These are phyloP conservation scores for Pygoscelis adeliae DNA, from an alignment of 2,113 vertebrate genomes.

Conservation along the genomic window DNA sequence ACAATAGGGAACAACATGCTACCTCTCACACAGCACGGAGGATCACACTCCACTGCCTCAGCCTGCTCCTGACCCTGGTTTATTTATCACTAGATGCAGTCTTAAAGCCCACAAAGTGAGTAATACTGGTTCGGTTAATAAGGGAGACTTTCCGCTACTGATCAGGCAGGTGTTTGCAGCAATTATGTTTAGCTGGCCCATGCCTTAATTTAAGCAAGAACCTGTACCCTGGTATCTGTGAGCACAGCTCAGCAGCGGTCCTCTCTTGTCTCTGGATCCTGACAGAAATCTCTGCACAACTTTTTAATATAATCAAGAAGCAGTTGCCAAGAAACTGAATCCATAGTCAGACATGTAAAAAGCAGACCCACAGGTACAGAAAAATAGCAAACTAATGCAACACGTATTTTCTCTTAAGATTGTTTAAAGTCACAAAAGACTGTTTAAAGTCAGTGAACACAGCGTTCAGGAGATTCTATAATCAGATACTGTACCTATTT, in stretches of 20 bases:
- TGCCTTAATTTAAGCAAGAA: neutral
- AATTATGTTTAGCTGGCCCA: neutral
- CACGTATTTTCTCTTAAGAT: neutral
- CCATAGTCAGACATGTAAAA: neutral
- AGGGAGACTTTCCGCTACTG: neutral
- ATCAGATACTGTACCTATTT: neutral
- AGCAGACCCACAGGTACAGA: neutral
- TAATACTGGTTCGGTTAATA: neutral
- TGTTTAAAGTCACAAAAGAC: neutral
- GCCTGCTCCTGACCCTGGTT: neutral
- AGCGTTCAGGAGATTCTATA: neutral
- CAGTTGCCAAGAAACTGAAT: slow-evolving; percentile 13
- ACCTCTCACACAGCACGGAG: neutral
- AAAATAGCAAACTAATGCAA: neutral
- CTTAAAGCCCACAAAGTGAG: neutral
- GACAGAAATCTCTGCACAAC: neutral
- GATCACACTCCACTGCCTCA: neutral
- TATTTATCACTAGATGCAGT: neutral
- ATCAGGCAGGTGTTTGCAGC: neutral
- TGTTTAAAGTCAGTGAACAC: neutral
- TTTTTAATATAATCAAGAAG: neutral
- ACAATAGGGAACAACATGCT: accelerated
- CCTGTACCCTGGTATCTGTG: neutral
- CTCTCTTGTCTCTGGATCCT: neutral
- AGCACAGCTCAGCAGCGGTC: neutral